A percentile compares a stretch with the other conserved stretches of the same genome.
These are phyloP conservation scores for Cygnus buccinator DNA, from an alignment of 2,113 vertebrate species.

Conservation along the genomic window DNA sequence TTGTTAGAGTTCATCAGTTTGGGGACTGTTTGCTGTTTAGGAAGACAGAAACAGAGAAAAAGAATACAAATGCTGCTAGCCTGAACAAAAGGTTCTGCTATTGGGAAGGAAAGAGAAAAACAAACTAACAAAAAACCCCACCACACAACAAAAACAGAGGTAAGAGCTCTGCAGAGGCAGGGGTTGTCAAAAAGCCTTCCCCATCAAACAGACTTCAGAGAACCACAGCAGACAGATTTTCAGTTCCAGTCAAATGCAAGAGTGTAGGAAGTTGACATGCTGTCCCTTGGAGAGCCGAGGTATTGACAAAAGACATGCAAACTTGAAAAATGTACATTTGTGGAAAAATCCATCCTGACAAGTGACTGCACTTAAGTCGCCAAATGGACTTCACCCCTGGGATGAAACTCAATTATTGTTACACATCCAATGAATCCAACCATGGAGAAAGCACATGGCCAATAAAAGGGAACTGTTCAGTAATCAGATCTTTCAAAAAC, in stretches of 20 bases:
- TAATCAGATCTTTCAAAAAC: slow-evolving; percentile 92
- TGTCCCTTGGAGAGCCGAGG: slow-evolving; percentile 63
- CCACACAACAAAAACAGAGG: slow-evolving; percentile 24
- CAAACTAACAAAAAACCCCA: background rate
- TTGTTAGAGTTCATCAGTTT: background rate
- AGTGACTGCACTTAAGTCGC: slow-evolving; percentile 87
- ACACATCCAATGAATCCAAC: slow-evolving; percentile 85
- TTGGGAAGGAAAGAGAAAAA: background rate
- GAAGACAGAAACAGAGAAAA: background rate
- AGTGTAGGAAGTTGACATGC: slow-evolving; percentile 61
- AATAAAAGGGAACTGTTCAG: slow-evolving; percentile 77
- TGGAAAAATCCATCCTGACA: slow-evolving; percentile 82
- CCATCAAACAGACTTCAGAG: slow-evolving; percentile 64
- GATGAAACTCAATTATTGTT: slow-evolving; percentile 85
- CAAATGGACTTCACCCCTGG: slow-evolving; percentile 85
- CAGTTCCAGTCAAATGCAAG: slow-evolving; percentile 61
- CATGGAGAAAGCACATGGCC: slow-evolving; percentile 79
- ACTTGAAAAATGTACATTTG: slow-evolving; percentile 69
- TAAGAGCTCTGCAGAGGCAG: slow-evolving; percentile 62
- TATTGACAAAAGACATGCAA: slow-evolving; percentile 74
- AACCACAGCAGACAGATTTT: slow-evolving; percentile 67
- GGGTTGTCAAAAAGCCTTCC: slow-evolving; percentile 67
- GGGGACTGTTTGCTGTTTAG: background rate
- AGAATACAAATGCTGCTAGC: slow-evolving; percentile 13
- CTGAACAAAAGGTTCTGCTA: slow-evolving; percentile 31